Conservation (phyloP, 1,140 invertebrate genomes). For the Agraylea sexmaculata region DNA sequence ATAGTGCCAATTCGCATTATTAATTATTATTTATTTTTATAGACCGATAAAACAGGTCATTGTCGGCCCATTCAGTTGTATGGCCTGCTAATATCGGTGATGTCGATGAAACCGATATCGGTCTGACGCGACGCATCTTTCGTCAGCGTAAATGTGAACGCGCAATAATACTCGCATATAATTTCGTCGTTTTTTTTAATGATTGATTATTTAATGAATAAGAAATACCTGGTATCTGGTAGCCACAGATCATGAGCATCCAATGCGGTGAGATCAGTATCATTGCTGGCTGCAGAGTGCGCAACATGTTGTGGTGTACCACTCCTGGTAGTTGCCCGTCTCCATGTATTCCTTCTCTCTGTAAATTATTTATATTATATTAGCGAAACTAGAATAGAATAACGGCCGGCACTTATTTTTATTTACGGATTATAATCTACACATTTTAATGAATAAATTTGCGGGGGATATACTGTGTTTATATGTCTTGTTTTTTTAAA, state of each 20-base stretch:
- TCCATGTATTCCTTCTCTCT: slow-evolving; percentile 54
- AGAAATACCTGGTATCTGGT: slow-evolving; percentile 50
- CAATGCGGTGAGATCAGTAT: slow-evolving; percentile 66
- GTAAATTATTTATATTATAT: too few relatives aligned
- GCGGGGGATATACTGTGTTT: too few relatives aligned
- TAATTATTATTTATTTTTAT: too few relatives aligned
- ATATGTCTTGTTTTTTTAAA: too few relatives aligned
- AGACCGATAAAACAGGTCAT: too few relatives aligned
- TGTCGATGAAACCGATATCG: too few relatives aligned
- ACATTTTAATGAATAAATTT: neutral
- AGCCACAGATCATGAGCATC: slow-evolving; percentile 72
- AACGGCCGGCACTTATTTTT: too few relatives aligned
- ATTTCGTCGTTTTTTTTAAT: neutral
- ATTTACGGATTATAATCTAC: neutral
- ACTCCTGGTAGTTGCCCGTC: slow-evolving; percentile 39
- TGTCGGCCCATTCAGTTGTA: too few relatives aligned
- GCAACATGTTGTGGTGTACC: slow-evolving; percentile 51
- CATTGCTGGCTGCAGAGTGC: slow-evolving; percentile 62
- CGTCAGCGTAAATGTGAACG: neutral
- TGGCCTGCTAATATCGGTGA: too few relatives aligned
- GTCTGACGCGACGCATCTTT: too few relatives aligned
- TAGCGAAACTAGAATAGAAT: too few relatives aligned
- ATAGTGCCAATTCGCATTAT: too few relatives aligned
- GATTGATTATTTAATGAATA: neutral
- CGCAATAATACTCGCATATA: neutral